Conservation (phyloP, 1,140 invertebrate genomes). For the Eupristina koningsbergeri region DNA sequence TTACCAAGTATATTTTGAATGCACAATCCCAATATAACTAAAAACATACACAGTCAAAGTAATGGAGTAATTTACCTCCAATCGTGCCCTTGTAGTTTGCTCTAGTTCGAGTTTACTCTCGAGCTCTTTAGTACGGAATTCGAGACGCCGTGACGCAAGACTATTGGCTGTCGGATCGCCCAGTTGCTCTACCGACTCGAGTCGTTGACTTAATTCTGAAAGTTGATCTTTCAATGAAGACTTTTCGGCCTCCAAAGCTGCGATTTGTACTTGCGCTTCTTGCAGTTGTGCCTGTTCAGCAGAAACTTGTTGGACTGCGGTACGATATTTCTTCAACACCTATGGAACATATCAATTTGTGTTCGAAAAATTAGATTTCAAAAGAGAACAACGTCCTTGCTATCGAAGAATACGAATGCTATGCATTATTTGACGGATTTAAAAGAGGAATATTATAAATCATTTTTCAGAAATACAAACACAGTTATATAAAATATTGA, state of each 20-base stretch:
- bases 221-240: constrained; percentile 84
- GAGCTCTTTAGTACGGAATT: constrained; percentile 88
- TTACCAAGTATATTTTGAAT: too few relatives aligned
- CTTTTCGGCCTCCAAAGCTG: constrained; percentile 84
- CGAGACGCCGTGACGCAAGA: constrained; percentile 79
- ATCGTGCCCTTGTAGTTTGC: constrained; percentile 84
- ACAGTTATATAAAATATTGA: too few relatives aligned
- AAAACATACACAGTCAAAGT: too few relatives aligned
- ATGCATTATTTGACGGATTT: too few relatives aligned
- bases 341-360: too few relatives aligned
- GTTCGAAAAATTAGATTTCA: too few relatives aligned
- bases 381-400: too few relatives aligned
- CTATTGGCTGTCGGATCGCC: constrained; percentile 85
- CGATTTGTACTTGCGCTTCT: constrained; percentile 86
- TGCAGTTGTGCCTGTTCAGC: constrained; percentile 86
- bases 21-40: too few relatives aligned
- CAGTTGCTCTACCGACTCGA: constrained; percentile 85
- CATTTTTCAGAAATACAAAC: too few relatives aligned
- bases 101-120: constrained; percentile 93
- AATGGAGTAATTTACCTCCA: constrained; percentile 78
- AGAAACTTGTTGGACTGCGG: constrained; percentile 88
- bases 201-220: constrained; percentile 81
- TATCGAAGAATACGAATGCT: too few relatives aligned
- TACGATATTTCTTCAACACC: constrained; percentile 93
- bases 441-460: too few relatives aligned